Evolutionary conservation across 2,797 vertebrate species (phyloP), one percentile per base, ranked within the genome.

Genomic region (Macrochelys suwanniensis): DNA sequence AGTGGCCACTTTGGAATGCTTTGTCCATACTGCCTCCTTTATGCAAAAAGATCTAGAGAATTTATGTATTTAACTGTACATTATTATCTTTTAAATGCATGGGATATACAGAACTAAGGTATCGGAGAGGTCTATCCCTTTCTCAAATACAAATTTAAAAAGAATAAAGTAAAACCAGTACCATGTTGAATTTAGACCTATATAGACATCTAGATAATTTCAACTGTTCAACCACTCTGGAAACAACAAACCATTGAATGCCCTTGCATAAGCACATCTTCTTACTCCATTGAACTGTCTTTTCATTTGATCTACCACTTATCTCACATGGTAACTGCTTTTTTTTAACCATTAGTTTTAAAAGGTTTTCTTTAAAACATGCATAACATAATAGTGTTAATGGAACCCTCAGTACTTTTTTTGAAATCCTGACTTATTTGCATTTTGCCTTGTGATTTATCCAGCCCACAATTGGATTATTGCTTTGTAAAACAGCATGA

Each of bases 381-480:
- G 89, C 10, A 5, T 42, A 87, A n/a, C 11, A 87, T 82, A 57
- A 76, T 71, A 88, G 26, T 7, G 2, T 2, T 86, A 56, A 92
- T 84, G 6, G 13, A 90, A 91, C 2, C 2, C 10, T 89, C 19
- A 54, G 8, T 47, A 3, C 3, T 93, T 93, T 89, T 54, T 92
- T 87, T 78, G 7, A 59, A 91, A 53, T 23, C 28, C 1, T 53
- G 4, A 5, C 74, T 92, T 61, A 85, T n/a, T 77, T 93, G 8
- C 1, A 54, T 84, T 93, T 97, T 94, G 1, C 8, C 12, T 85
- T 84, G 57, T 65, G 82, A 91, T 21, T 93, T 94, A 86, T 76
- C 10, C 51, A 88, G 5, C 26, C 74, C 26, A 28, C 15, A 91
- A 51, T 11, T 92, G 53, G 16, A 87, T 91, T 92, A 88, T 80